A percentile compares a stretch with the other conserved stretches of the same genome.
These are phyloP conservation scores for Pogonomyrmex californicus DNA, from an alignment of 1,140 invertebrate species.

Conservation along the genomic window DNA sequence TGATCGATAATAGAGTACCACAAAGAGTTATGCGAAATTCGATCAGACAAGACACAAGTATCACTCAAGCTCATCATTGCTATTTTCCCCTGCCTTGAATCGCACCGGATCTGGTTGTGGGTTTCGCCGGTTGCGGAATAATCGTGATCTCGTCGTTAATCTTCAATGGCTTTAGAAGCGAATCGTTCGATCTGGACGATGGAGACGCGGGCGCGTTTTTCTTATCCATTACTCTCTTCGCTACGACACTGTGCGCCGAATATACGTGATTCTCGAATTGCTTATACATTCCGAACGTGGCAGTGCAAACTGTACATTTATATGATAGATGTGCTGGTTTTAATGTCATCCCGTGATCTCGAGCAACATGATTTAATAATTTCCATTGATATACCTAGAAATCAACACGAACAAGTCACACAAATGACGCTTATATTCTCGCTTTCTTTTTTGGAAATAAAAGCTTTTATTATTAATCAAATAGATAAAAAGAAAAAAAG, in stretches of 20 bases:
- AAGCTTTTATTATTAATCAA: constrained; percentile 6
- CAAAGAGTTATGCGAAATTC: constrained; percentile 79
- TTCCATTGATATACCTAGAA: constrained; percentile 97
- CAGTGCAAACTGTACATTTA: constrained; percentile 97
- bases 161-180: constrained; percentile 94
- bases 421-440: not conserved
- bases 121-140: constrained; percentile 94
- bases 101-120: constrained; percentile 82
- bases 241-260: constrained; percentile 95
- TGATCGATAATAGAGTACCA: constrained; percentile 76
- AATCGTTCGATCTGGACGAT: constrained; percentile 89
- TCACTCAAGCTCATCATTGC: constrained; percentile 85
- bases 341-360: constrained; percentile 95
- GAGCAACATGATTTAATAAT: constrained; percentile 95
- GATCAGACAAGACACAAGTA: constrained; percentile 80
- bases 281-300: constrained; percentile 98
- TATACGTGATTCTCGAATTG: constrained; percentile 98
- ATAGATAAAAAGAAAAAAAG: constrained; percentile 1
- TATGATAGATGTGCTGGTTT: constrained; percentile 97
- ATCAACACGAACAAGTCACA: constrained; percentile 47
- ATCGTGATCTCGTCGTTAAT: constrained; percentile 98
- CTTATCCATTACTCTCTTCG: constrained; percentile 93
- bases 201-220: constrained; percentile 88
- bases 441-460: not conserved
- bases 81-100: constrained; percentile 84